Base-by-base conservation (phyloP, 2,797 vertebrate species). In the Margarornis squamiger region DNA sequence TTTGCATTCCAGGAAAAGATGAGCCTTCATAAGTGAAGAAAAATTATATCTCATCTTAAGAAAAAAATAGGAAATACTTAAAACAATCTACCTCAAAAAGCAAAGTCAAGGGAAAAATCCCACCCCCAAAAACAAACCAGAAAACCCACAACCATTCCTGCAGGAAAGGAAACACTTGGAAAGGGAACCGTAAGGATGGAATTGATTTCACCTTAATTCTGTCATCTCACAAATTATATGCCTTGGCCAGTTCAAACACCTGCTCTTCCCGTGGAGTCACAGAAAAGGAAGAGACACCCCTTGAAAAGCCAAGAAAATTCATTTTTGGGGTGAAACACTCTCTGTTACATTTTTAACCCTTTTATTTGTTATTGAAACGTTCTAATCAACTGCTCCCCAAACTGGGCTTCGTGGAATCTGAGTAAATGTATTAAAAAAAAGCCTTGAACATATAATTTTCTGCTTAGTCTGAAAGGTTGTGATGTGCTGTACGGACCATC, bases 31-130 rank as follows among this genome's bases (percentile, higher is more conserved):
- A 63, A 63, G 1, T 12, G 21, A 81, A 74, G 26, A 81, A 48
- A 51, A 85, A 32, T 10, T 5, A 0, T 5, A 7, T 18, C 6
- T 36, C 10, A 24, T 1, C 9, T 36, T 30, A 3, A 5, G 7
- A 4, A 5, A 6, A 24, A 15, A 16, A 23, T 8, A 17, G 30
- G 26, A 22, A 41, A 34, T 1, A 5, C 1, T n/a, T 6, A 9
- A 61, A 32, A 30, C 57, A 41, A 36, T 24, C 2, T 1, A 17
- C 2, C 7, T 36, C 7, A 26, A 30, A 43, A 34, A 3, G 9
- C 2, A 21, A 45, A 49, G 4, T 1, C 24, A 78, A 78, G 5
- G 1, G 6, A 21, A 54, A 51, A 26, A 14, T 14, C 4, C 1
- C 17, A 12, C 6, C 3, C 7, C 2, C 14, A 2, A 6, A 55